These are phyloP conservation scores for Bilobella aurantiaca DNA, from an alignment of 1,140 invertebrate genomes.

Conservation along the genomic window DNA sequence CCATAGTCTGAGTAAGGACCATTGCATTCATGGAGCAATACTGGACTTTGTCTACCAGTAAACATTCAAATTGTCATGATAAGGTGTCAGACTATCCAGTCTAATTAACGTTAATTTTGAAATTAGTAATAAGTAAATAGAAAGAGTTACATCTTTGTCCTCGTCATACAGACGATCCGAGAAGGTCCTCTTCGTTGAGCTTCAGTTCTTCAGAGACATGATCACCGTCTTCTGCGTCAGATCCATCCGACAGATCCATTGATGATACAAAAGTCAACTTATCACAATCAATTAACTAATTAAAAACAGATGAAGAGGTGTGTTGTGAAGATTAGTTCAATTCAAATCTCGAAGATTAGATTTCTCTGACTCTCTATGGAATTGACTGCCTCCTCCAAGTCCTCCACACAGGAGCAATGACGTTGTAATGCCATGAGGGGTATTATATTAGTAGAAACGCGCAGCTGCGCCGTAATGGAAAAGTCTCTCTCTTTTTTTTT, in stretches of 20 bases:
- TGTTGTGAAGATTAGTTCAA: too few relatives aligned
- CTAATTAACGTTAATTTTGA: neutral
- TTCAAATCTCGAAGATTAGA: too few relatives aligned
- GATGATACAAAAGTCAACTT: neutral
- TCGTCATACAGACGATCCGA: neutral
- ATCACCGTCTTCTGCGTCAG: neutral
- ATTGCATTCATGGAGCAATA: too few relatives aligned
- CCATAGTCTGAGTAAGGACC: too few relatives aligned
- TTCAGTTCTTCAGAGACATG: neutral
- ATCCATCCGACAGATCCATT: conserved; percentile 4
- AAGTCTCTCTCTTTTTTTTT: too few relatives aligned
- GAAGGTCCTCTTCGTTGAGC: conserved; percentile 2
- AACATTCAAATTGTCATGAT: neutral
- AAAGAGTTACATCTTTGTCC: neutral
- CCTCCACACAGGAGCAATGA: too few relatives aligned
- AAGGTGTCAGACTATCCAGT: neutral
- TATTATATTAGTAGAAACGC: too few relatives aligned
- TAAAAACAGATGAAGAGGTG: neutral
- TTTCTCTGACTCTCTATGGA: too few relatives aligned
- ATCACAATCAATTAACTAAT: neutral
- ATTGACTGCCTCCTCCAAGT: too few relatives aligned
- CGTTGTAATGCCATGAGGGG: too few relatives aligned
- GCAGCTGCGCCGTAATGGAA: too few relatives aligned
- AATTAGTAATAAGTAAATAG: neutral
- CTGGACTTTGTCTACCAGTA: neutral